Evolutionary conservation across 2,888 invertebrate species (phyloP).

Genomic region (Asteroscopus sphinx): DNA sequence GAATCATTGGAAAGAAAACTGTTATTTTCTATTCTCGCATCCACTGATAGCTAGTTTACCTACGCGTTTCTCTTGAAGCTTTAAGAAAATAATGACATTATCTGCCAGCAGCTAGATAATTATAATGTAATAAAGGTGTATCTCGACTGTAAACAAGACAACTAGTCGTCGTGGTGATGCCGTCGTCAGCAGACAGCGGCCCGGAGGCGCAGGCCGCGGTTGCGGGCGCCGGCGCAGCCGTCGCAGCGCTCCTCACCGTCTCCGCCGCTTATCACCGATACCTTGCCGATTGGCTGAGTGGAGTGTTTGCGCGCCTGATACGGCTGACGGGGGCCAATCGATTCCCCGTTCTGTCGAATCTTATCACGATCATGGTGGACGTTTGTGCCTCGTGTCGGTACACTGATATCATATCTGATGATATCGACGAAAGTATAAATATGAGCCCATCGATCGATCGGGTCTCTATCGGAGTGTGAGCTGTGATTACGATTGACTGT

Average conservation of each 20-base stretch:
- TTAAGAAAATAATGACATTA: slow-evolving; percentile 71
- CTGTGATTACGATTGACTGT: slow-evolving; percentile 81
- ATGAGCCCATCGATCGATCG: slow-evolving; percentile 89
- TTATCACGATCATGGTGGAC: slow-evolving; percentile 88
- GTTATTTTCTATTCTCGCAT: slow-evolving; percentile 4
- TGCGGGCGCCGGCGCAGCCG: slow-evolving; percentile 56
- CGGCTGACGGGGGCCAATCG: slow-evolving; percentile 83
- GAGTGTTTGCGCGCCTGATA: slow-evolving; percentile 87
- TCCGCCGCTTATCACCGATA: slow-evolving; percentile 76
- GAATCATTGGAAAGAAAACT: slow-evolving; percentile 28
- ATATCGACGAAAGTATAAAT: slow-evolving; percentile 89
- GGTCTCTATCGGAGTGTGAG: slow-evolving; percentile 86
- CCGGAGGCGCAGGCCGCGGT: slow-evolving; percentile 68
- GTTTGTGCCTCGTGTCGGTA: slow-evolving; percentile 83
- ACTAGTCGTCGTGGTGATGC: slow-evolving; percentile 73
- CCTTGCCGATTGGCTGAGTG: slow-evolving; percentile 83
- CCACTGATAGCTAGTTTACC: neutral
- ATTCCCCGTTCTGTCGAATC: slow-evolving; percentile 82
- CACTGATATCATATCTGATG: slow-evolving; percentile 87
- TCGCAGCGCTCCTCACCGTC: slow-evolving; percentile 49
- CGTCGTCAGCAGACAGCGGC: slow-evolving; percentile 76
- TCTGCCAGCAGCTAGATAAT: slow-evolving; percentile 76
- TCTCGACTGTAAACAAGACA: slow-evolving; percentile 81
- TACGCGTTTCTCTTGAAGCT: slow-evolving; percentile 19
- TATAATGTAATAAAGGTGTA: slow-evolving; percentile 86